Evolutionary conservation across 2,113 vertebrate genomes (phyloP).

Genomic region (Apodemus speciosus): DNA sequence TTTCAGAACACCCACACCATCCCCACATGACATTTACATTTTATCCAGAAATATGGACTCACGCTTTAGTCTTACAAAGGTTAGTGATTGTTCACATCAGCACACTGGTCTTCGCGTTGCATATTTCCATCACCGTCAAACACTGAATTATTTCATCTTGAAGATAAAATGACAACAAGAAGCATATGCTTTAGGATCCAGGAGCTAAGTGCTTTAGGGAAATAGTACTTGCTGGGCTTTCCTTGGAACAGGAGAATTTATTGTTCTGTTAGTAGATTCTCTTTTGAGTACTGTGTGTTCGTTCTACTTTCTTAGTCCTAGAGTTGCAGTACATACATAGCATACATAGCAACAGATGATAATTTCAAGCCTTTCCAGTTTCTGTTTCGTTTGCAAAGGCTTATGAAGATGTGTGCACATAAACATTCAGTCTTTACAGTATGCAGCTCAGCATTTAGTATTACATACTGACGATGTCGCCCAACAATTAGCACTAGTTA

Average conservation of each 20-base stretch:
- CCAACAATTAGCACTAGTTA: neutral
- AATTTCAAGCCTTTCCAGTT: neutral
- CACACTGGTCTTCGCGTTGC: neutral
- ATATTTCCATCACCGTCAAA: neutral
- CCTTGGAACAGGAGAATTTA: neutral
- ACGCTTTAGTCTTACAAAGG: neutral
- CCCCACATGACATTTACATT: neutral
- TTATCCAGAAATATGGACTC: neutral
- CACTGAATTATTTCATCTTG: constrained; percentile 8
- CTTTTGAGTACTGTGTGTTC: neutral
- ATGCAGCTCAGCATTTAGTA: neutral
- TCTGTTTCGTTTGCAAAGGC: neutral
- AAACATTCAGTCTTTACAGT: neutral
- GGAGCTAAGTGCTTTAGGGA: neutral
- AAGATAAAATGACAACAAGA: neutral
- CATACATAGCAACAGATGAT: neutral
- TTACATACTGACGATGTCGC: neutral
- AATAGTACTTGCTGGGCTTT: neutral
- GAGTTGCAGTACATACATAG: neutral
- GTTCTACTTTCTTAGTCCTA: neutral
- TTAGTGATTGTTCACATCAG: neutral
- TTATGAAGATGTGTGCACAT: neutral
- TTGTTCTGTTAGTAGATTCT: neutral
- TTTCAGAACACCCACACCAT: neutral
- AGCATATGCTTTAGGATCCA: neutral